A percentile compares a stretch with the other conserved stretches of the same genome.
phyloP scores from a whole-genome alignment of 2,113 vertebrate genomes.

The Dasyprocta punctata region DNA sequence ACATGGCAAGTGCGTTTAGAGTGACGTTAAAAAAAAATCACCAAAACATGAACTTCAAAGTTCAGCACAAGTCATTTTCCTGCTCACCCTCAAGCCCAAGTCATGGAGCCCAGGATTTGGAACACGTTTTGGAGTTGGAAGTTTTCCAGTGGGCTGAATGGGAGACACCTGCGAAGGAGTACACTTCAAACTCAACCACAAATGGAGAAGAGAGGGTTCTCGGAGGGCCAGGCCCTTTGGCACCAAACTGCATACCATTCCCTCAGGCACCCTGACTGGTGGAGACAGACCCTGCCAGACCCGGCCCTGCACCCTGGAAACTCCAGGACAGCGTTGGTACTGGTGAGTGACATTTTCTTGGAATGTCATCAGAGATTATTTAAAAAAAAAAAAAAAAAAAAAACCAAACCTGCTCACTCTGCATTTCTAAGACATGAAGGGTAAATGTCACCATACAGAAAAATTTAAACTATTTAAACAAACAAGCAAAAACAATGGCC shows the following conservation, averaged over 20 bases:
- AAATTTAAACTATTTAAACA: not conserved
- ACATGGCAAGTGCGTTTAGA: accelerated
- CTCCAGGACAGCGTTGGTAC: conserved; percentile 34
- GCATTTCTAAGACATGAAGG: not conserved
- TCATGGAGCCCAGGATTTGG: not conserved
- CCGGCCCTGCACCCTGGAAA: not conserved
- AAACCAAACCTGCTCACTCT: not conserved
- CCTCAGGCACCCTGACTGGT: conserved; percentile 52
- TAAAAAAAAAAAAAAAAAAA: not conserved
- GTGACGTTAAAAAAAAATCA: not conserved
- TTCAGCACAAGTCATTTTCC: not conserved
- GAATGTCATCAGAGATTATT: conserved; percentile 54
- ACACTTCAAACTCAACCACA: not conserved
- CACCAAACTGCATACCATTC: not conserved
- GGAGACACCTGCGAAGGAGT: not conserved
- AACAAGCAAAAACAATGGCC: not conserved
- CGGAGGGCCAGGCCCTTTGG: not conserved
- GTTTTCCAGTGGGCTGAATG: not conserved
- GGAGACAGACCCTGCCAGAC: conserved; percentile 16
- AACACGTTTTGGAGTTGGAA: not conserved
- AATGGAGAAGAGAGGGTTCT: not conserved
- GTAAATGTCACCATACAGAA: not conserved
- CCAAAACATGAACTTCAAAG: too few relatives aligned
- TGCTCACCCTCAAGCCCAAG: not conserved
- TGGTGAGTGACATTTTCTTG: conserved; percentile 67